Base-by-base conservation (phyloP, 2,113 vertebrate species). In the Pomatorhinus ruficollis region DNA sequence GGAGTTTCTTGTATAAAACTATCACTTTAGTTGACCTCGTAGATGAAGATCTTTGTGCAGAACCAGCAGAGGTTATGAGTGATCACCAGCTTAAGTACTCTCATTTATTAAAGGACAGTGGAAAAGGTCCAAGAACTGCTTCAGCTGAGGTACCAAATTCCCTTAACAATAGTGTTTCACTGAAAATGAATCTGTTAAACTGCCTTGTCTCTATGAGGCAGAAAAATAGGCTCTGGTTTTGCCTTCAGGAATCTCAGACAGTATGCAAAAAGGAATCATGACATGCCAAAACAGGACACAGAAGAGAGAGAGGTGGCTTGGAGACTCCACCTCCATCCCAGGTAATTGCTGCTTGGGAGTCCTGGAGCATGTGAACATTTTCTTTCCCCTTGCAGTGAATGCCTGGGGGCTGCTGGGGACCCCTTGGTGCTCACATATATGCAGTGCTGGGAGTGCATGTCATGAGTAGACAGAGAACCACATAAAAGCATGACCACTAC, bases 221-320 rank as follows among this genome's bases (percentile, higher is more conserved):
- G n/a, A 53, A 68, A 72, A 69, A 42, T 2, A 53, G 21, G 5
- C 15, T 82, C 12, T 50, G 39, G 15, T 54, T 92, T 75, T 79
- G 37, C 11, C 15, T 82, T 50, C 33, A 40, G 44, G 19, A 87
- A 16, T 18, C 45, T 68, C 63, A 57, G 16, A 56, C 2, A 10
- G 5, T 3, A 11, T 23, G 9, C 2, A 35, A 47, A 77, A 61
- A 70, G 10, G 44, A 84, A 56, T 5, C 5, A 7, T 68, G 39
- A 9, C 5, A 1, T 25, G 20, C 19, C 31, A 57, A 74, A 78
- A 56, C 2, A 39, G 74, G 13, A 22, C 10, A 40, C 6, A 42
- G 25, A 69, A 31, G 10, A 65, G 12, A 53, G 9, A 0, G 0
- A 68, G 19, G 17, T 2, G 10, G 20, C 16, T 57, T 68, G 30